These are phyloP conservation scores for Trogon surrucura DNA, from an alignment of 2,113 vertebrate genomes.

Conservation along the genomic window DNA sequence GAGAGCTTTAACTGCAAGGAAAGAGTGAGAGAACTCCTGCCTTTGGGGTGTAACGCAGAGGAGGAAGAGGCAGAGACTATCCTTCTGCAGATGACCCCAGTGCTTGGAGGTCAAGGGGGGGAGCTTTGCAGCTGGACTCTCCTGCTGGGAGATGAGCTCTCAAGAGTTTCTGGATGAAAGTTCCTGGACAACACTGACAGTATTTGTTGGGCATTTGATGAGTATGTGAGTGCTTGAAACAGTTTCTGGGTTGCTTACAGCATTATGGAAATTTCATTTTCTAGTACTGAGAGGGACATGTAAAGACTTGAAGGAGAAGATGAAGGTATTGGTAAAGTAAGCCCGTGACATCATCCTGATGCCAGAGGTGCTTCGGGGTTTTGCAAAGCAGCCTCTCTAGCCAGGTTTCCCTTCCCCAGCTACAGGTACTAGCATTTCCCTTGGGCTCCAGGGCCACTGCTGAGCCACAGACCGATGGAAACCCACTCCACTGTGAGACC, in stretches of 20 bases:
- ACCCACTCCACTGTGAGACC: fast-evolving
- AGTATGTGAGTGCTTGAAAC: neutral
- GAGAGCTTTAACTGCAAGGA: neutral
- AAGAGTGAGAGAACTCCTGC: neutral
- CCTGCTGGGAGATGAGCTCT: neutral
- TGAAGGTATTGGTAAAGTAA: neutral
- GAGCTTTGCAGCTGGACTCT: neutral
- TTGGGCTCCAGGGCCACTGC: neutral
- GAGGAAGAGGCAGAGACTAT: neutral
- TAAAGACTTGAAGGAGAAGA: neutral
- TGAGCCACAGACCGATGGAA: fast-evolving
- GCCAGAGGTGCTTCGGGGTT: neutral
- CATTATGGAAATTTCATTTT: neutral
- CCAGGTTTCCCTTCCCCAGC: neutral
- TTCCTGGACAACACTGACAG: fast-evolving
- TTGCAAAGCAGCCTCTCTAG: neutral
- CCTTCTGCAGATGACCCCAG: neutral
- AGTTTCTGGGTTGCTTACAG: neutral
- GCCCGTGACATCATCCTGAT: neutral
- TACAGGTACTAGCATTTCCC: neutral
- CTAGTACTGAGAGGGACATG: neutral
- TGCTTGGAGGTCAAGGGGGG: neutral
- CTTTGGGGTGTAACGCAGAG: neutral
- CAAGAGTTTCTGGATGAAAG: neutral
- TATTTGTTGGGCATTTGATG: neutral